These are phyloP conservation scores for Chrysocyon brachyurus DNA, from an alignment of 2,797 vertebrate genomes.

Conservation along the genomic window DNA sequence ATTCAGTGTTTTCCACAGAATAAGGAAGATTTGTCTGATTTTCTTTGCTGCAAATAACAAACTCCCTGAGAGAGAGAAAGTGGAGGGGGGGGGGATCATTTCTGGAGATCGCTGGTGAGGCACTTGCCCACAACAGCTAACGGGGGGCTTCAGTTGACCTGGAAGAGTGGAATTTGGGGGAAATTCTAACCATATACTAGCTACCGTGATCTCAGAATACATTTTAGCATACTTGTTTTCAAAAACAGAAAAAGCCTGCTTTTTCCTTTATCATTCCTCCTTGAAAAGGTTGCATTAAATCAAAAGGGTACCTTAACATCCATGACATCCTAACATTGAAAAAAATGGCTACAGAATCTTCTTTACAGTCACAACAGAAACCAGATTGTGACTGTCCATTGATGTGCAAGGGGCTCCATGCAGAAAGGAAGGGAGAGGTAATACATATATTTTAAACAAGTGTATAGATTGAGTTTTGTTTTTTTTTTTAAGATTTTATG, in stretches of 20 bases:
- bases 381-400: background rate
- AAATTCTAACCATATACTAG: background rate
- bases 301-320: background rate
- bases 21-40: background rate
- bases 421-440: background rate
- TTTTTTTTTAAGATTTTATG: too few relatives aligned
- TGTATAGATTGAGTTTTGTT: too few relatives aligned
- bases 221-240: background rate
- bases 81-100: background rate
- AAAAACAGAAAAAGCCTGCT: background rate
- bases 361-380: background rate
- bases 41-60: constrained; percentile 12
- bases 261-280: background rate
- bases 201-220: background rate
- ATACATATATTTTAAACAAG: background rate
- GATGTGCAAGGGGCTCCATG: background rate
- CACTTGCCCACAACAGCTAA: background rate
- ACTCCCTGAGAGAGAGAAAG: background rate
- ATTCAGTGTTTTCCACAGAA: background rate
- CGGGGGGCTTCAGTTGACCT: background rate
- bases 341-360: background rate
- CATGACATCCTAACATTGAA: background rate
- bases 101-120: background rate
- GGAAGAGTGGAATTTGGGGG: background rate
- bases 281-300: background rate